Base-by-base conservation (phyloP, 2,888 invertebrate genomes). In the Isotomurus palustris region DNA sequence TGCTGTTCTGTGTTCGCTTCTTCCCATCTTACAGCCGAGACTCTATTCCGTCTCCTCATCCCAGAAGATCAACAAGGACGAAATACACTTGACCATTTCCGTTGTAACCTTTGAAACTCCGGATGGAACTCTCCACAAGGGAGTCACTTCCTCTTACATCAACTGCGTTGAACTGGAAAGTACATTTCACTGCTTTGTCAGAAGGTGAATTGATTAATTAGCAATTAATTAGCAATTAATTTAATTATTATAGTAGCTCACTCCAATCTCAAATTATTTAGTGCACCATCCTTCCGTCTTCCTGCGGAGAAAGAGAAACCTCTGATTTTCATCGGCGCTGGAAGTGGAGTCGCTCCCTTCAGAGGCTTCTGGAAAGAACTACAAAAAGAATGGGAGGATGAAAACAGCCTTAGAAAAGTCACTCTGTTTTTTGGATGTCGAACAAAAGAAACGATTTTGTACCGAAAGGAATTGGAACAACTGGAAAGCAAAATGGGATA, bases 21-120 rank as follows among this genome's bases (percentile, higher is more conserved):
- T 94, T 32, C 88, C 87, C 48, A 82, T 90, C 1, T 76, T 94
- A 50, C 92, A 93, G 74, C 90, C 93, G 2, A 81, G 94, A 72
- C 94, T 91, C 77, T 95, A 94, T 76, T 91, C 91, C 25, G 92
- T 94, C 69, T 93, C 92, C 1, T 92, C 92, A 0, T 90, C 92
- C 22, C 87, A 89, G 0, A 76, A 82, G 4, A 82, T 86, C 43
- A 83, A 86, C 72, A 83, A 83, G 0, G 85, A 86, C 60, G 84
- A 88, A 76, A 82, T 94, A 53, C 92, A 94, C 74, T 79, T 92
- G 53, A 94, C 94, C 0, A 91, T 94, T 1, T 93, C 92, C 50
- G 88, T 93, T 6, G 92, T 94, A 29, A 83, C 84, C 56, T 94
- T 91, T 73, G 83, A 81, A 74, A 87, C 88, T 12, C 84, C 90